A percentile compares a stretch with the other conserved stretches of the same genome.
Conservation (phyloP, 2,113 vertebrate species). For the Chrysochloris asiatica region DNA sequence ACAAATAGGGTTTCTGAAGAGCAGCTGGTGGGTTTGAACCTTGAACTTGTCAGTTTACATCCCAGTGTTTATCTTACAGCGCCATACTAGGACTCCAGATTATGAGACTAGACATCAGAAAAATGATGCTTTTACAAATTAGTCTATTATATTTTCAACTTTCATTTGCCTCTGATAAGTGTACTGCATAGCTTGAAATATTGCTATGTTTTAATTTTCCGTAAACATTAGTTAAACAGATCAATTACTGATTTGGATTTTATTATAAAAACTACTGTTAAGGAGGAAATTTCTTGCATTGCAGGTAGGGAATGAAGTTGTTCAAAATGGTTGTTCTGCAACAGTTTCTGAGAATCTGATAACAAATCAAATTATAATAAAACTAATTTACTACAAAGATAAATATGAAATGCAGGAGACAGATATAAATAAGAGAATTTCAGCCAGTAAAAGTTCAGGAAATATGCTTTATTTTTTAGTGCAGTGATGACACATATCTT, state of each 20-base stretch:
- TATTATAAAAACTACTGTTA: slow-evolving; percentile 48
- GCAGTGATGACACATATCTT: not conserved
- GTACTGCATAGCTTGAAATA: not conserved
- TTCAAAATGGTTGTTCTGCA: not conserved
- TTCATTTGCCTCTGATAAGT: not conserved
- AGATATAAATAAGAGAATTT: slow-evolving; percentile 14
- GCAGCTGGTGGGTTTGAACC: no score
- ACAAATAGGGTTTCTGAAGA: no score
- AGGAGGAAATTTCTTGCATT: slow-evolving; percentile 42
- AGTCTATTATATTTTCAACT: slow-evolving; percentile 45
- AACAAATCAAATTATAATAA: slow-evolving; percentile 45
- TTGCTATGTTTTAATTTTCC: slow-evolving; percentile 59
- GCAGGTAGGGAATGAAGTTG: slow-evolving; percentile 12
- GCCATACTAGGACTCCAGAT: no score
- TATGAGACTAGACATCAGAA: slow-evolving; percentile 44
- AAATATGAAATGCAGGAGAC: not conserved
- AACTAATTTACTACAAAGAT: slow-evolving; percentile 50
- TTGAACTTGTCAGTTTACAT: no score
- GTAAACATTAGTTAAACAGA: slow-evolving; percentile 55
- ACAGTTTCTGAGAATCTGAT: slow-evolving; percentile 44
- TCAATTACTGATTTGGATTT: slow-evolving; percentile 65
- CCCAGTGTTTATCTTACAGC: no score
- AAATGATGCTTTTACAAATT: not conserved
- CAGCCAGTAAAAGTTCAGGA: not conserved
- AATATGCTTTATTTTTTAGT: not conserved